phyloP scores from a whole-genome alignment of 2,797 vertebrate genomes.

The Avahi laniger region DNA sequence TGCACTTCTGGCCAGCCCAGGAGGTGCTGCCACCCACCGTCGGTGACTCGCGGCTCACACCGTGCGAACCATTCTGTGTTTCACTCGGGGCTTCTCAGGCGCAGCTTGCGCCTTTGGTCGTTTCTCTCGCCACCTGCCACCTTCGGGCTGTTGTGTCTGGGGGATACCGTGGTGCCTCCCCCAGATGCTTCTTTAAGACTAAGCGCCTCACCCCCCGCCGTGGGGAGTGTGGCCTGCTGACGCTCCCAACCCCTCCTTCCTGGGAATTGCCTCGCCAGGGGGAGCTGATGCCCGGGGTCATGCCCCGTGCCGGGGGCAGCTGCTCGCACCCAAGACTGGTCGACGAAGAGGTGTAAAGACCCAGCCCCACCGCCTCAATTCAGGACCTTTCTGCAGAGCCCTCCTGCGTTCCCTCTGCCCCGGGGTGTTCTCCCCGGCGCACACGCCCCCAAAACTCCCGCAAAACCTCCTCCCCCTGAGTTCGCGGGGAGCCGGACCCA shows the following conservation, averaged over 20 bases:
- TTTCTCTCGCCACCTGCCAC: background rate
- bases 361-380: background rate
- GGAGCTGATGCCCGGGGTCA: background rate
- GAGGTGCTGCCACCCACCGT: too few relatives aligned
- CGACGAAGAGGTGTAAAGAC: background rate
- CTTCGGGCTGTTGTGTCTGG: background rate
- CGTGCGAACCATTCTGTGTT: background rate
- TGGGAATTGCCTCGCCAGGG: too few relatives aligned
- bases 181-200: too few relatives aligned
- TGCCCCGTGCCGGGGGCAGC: background rate
- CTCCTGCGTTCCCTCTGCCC: background rate
- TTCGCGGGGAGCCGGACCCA: background rate
- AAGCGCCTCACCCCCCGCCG: background rate
- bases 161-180: background rate
- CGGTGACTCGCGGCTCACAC: accelerated
- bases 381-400: background rate
- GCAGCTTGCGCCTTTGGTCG: background rate
- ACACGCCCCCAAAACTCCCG: background rate
- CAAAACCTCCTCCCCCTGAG: background rate
- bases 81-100: background rate
- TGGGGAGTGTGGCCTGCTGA: background rate
- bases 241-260: background rate
- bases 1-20: background rate
- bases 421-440: accelerated
- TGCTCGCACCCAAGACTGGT: too few relatives aligned